A percentile compares a stretch with the other conserved stretches of the same genome.
These are phyloP conservation scores for Pseudobourletiella spinata DNA, from an alignment of 1,140 invertebrate species.

Conservation along the genomic window DNA sequence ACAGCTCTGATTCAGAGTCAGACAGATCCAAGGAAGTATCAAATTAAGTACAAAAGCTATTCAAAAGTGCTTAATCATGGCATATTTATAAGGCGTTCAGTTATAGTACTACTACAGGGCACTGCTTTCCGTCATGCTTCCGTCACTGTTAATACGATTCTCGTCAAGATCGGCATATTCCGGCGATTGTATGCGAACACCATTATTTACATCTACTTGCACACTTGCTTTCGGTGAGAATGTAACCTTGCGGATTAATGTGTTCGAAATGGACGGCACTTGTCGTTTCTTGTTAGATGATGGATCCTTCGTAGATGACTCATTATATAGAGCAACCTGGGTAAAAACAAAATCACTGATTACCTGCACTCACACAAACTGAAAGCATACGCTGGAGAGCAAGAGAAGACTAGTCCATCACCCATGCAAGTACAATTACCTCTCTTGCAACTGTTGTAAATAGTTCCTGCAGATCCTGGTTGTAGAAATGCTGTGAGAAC, in stretches of 20 bases:
- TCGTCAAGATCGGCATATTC: not conserved
- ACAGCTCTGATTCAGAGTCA: too few species aligned
- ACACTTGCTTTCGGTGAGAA: not conserved
- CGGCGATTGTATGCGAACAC: too few species aligned
- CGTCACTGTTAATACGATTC: too few species aligned
- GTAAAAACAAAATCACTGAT: slow-evolving; percentile 3
- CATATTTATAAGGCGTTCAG: too few species aligned
- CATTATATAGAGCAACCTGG: slow-evolving; percentile 51
- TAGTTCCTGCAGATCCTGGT: slow-evolving; percentile 52
- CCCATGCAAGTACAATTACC: slow-evolving; percentile 18
- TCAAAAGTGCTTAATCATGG: too few species aligned
- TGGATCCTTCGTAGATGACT: slow-evolving; percentile 46
- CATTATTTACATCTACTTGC: too few species aligned
- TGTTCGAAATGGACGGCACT: not conserved
- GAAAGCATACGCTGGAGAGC: too few species aligned
- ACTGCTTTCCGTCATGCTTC: too few species aligned
- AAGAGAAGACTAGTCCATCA: not conserved
- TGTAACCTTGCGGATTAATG: not conserved
- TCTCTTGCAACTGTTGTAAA: slow-evolving; percentile 54
- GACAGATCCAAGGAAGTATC: too few species aligned
- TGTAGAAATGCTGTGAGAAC: slow-evolving; percentile 44
- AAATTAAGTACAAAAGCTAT: too few species aligned
- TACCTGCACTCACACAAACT: too few species aligned
- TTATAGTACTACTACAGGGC: too few species aligned
- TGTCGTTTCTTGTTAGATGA: slow-evolving; percentile 52